Percentiles rank a stretch among this genome's conserved stretches.
These are phyloP conservation scores for Geophilus truncorum DNA, from an alignment of 2,888 invertebrate genomes.

Conservation along the genomic window DNA sequence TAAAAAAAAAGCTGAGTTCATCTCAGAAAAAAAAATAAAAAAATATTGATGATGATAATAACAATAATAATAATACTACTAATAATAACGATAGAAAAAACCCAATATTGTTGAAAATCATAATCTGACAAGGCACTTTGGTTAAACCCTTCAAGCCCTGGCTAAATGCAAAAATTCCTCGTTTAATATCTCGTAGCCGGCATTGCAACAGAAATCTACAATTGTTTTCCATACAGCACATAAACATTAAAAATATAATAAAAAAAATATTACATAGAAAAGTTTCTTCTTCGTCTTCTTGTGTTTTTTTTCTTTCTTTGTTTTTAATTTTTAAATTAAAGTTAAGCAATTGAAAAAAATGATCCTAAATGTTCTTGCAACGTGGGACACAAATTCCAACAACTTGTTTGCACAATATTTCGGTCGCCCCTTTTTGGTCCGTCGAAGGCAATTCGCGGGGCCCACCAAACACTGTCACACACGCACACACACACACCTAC, in stretches of 20 bases:
- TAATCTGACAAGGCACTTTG: not conserved
- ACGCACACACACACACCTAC: not conserved
- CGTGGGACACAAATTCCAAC: conserved; percentile 9
- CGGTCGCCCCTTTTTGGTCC: not conserved
- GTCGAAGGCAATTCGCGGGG: not conserved
- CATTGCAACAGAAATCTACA: not conserved
- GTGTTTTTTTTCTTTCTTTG: too few species aligned
- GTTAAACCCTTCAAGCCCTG: conserved; percentile 17
- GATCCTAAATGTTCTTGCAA: not conserved
- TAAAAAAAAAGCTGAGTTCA: not conserved
- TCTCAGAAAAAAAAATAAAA: not conserved
- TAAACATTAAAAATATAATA: not conserved
- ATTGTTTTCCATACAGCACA: not conserved
- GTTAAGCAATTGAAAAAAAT: not conserved
- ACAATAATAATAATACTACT: not conserved
- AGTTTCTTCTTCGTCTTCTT: too few species aligned
- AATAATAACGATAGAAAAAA: too few species aligned
- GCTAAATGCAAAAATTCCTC: not conserved
- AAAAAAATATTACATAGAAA: not conserved
- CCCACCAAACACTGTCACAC: not conserved
- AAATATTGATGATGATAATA: not conserved
- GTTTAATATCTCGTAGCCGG: not conserved
- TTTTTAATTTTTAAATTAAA: not conserved
- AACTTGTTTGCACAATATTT: not conserved
- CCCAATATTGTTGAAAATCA: not conserved